These are phyloP conservation scores for Eumaeus atala DNA, from an alignment of 1,140 invertebrate species.

Conservation along the genomic window DNA sequence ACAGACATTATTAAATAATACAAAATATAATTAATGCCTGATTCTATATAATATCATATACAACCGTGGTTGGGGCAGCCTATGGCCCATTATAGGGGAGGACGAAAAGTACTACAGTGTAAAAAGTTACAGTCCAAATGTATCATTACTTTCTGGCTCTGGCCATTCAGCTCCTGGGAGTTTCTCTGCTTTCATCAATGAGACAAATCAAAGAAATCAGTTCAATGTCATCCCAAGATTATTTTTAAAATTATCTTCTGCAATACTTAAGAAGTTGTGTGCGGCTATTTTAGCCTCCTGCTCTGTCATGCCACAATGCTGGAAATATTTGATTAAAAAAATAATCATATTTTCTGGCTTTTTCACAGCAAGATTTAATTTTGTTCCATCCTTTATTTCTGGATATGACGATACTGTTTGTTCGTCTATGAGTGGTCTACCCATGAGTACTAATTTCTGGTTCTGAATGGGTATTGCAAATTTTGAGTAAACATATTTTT, in stretches of 20 bases:
- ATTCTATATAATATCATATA: too few relatives aligned
- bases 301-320: conserved; percentile 50
- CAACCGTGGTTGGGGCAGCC: too few relatives aligned
- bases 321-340: conserved; percentile 47
- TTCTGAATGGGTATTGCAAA: conserved; percentile 46
- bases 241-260: conserved; percentile 54
- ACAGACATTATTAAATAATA: too few relatives aligned
- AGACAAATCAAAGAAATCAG: conserved; percentile 39
- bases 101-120: conserved; percentile 11
- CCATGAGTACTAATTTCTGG: conserved; percentile 52
- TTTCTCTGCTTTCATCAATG: conserved; percentile 29
- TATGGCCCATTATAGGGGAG: too few relatives aligned
- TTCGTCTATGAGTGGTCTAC: conserved; percentile 51
- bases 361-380: conserved; percentile 57
- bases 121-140: conserved; percentile 13
- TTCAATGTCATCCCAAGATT: conserved; percentile 66
- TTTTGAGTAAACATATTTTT: conserved; percentile 42
- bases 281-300: conserved; percentile 40
- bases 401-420: conserved; percentile 50
- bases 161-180: conserved; percentile 8
- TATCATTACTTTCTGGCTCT: conserved; percentile 25
- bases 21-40: too few relatives aligned
- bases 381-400: conserved; percentile 58
- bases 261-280: conserved; percentile 35
- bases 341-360: conserved; percentile 54